These are phyloP conservation scores for Romanogobio albipinnatus DNA, from an alignment of 2,113 vertebrate species.

Conservation along the genomic window DNA sequence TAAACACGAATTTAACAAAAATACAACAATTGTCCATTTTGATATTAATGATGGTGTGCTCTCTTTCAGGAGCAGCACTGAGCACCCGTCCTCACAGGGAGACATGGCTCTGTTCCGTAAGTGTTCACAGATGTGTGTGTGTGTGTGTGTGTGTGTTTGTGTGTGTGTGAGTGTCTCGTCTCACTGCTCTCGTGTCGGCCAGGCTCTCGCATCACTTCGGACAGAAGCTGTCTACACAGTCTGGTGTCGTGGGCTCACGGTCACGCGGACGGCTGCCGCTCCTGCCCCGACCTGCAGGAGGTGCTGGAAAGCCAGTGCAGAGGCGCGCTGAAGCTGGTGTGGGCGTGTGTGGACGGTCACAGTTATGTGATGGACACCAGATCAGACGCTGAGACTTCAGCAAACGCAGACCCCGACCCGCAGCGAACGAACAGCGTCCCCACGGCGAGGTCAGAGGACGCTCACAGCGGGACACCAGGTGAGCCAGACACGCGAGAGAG, in stretches of 20 bases:
- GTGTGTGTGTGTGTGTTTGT: too few species aligned
- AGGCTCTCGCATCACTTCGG: conserved; percentile 75
- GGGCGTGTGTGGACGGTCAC: conserved; percentile 87
- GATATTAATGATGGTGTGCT: neutral
- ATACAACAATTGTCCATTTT: too few species aligned
- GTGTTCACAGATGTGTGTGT: neutral
- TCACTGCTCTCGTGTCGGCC: neutral
- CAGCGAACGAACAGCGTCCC: neutral
- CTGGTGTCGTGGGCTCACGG: conserved; percentile 88
- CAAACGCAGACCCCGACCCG: neutral
- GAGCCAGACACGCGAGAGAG: neutral
- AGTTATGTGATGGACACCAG: conserved; percentile 84
- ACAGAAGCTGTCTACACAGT: conserved; percentile 82
- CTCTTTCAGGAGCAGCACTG: conserved; percentile 64
- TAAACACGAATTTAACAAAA: too few species aligned
- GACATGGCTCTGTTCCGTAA: conserved; percentile 61
- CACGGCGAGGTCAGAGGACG: neutral
- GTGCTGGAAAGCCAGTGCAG: conserved; percentile 85
- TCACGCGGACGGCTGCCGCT: conserved; percentile 81
- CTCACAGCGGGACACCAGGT: neutral
- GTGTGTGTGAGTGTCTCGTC: too few species aligned
- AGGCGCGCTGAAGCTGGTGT: conserved; percentile 82
- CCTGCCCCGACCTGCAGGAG: conserved; percentile 83
- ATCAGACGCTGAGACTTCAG: neutral
- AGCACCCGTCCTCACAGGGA: conserved; percentile 45